Base-by-base conservation (phyloP, 2,113 vertebrate species). In the Cyanoderma ruficeps region DNA sequence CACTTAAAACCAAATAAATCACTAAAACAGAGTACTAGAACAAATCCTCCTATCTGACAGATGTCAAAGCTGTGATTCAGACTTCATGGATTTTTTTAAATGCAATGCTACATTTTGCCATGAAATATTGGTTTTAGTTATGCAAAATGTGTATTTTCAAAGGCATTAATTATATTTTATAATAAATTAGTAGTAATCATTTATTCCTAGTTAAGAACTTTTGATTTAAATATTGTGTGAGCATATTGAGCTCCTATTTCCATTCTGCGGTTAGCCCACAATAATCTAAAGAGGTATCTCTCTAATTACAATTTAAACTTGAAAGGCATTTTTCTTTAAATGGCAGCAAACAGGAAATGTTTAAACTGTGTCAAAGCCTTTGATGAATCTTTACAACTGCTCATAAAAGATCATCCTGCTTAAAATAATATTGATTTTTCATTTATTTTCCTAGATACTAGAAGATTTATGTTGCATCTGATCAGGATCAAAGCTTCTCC, bases 371-470 rank as follows among this genome's bases (percentile, higher is more conserved):
- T 94, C 95, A 95, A 96, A 95, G 72, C 72, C 79, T 89, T 96
- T 95, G 91, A 95, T 89, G 90, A 93, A 78, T 93, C 93, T 83
- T 96, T 90, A 95, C 60, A 81, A 92, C 65, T 90, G 87, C 86
- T 95, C 95, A 97, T 86, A 91, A 96, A 97, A 97, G 94, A 91
- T 96, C 94, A 96, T 97, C 83, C 80, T 89, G 77, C 95, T 96
- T 97, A 96, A 95, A 97, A 97, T 37, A 93, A 96, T 92, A 97
- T 87, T 90, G 90, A 90, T 86, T 97, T 97, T 97, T 95, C 92
- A 96, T 72, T 92, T 94, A 77, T 91, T 94, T 96, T 97, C 89
- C 93, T 88, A 94, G 94, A 97, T 89, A 88, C 83, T 84, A 90
- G 55, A 70, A 96, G 89, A 95, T 94, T 95, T 96, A 87, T 7